phyloP scores from a whole-genome alignment of 30 jellyfish, hydroid and myxozoan species.

The Cassiopea andromeda region DNA sequence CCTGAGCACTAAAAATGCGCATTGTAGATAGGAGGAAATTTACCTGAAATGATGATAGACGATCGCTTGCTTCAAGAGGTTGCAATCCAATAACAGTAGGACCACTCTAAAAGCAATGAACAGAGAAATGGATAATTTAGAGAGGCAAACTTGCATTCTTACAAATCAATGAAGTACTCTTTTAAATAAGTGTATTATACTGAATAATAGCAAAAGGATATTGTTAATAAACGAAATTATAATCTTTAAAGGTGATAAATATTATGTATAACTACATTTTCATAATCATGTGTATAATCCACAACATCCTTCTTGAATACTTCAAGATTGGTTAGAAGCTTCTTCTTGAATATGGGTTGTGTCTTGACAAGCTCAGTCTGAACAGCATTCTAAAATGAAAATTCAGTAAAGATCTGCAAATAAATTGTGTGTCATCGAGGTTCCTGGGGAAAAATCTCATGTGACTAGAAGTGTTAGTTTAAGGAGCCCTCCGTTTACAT shows the following conservation, averaged over 20 bases:
- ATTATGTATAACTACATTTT: constrained; percentile 29
- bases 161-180: too few species aligned
- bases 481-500: too few species aligned
- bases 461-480: too few species aligned
- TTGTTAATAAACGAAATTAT: too few species aligned
- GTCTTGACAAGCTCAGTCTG: constrained; percentile 88
- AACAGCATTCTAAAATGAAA: constrained; percentile 57
- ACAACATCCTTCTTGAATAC: constrained; percentile 76
- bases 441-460: too few species aligned
- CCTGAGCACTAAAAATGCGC: too few species aligned
- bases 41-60: constrained; percentile 89
- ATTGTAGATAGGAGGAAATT: not conserved
- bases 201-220: too few species aligned
- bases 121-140: too few species aligned
- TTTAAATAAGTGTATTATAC: too few species aligned
- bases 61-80: constrained; percentile 97
- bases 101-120: constrained; percentile 62
- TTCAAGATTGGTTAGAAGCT: constrained; percentile 78
- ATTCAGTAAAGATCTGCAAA: not conserved
- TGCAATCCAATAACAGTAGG: constrained; percentile 96
- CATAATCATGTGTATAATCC: constrained; percentile 68
- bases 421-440: not conserved
- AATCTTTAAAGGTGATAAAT: too few species aligned
- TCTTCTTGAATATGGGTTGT: constrained; percentile 87
- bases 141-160: too few species aligned